These are phyloP conservation scores for Hippocampus abdominalis DNA, from an alignment of 2,113 vertebrate species.

Conservation along the genomic window DNA sequence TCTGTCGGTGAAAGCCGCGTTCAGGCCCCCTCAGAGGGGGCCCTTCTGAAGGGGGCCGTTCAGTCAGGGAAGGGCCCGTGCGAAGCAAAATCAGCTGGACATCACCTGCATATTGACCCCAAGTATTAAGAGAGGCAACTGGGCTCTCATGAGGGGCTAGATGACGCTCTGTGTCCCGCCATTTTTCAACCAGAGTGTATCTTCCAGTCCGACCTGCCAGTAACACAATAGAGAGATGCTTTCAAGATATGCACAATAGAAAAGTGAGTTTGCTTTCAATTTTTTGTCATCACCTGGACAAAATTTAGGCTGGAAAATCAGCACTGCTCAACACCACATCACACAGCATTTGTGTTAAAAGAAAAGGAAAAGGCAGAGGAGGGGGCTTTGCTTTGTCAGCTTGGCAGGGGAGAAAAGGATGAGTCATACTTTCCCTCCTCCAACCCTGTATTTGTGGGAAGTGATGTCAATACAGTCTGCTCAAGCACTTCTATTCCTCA, in stretches of 20 bases:
- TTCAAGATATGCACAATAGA: constrained; percentile 1
- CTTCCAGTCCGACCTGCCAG: constrained; percentile 87
- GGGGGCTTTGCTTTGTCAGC: constrained; percentile 50
- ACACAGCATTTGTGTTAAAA: constrained; percentile 20
- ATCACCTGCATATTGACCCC: constrained; percentile 96
- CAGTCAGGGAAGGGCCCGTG: constrained; percentile 89
- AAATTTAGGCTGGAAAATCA: constrained; percentile 13
- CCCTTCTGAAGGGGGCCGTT: constrained; percentile 87
- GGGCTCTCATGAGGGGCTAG: constrained; percentile 92
- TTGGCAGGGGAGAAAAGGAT: constrained; percentile 59
- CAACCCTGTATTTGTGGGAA: constrained; percentile 60
- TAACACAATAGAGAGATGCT: not conserved
- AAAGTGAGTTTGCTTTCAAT: not conserved
- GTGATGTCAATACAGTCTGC: constrained; percentile 66
- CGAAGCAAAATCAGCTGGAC: constrained; percentile 92
- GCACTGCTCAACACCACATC: constrained; percentile 22
- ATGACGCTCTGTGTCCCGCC: constrained; percentile 91
- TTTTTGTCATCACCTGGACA: not conserved
- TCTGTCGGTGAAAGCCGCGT: constrained; percentile 89
- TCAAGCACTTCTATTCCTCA: constrained; percentile 50
- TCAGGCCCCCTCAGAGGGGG: constrained; percentile 82
- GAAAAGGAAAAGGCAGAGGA: constrained; percentile 30
- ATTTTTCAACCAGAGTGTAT: constrained; percentile 95
- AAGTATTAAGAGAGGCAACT: constrained; percentile 92
- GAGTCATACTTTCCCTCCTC: constrained; percentile 77